These are phyloP conservation scores for Heliocidaris erythrogramma DNA, from an alignment of 35 echinoderm and acorn worm species.

Conservation along the genomic window DNA sequence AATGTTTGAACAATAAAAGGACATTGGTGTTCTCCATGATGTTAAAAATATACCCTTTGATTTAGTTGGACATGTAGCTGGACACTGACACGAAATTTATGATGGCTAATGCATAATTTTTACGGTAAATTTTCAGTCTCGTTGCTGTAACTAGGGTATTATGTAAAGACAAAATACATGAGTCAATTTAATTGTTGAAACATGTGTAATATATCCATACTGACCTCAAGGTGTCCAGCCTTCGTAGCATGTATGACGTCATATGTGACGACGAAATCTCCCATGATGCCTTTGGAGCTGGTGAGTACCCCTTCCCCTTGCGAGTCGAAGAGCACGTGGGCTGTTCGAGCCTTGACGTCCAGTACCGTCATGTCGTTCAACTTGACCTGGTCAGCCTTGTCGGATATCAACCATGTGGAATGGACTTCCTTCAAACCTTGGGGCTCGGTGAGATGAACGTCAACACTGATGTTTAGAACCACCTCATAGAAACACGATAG, in stretches of 20 bases:
- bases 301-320: neutral
- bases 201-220: neutral
- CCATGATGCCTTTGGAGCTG: constrained; percentile 51
- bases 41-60: no score
- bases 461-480: constrained; percentile 32
- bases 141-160: no score
- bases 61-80: no score
- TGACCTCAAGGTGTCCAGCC: constrained; percentile 80
- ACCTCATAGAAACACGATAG: constrained; percentile 20
- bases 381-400: neutral
- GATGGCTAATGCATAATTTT: no score
- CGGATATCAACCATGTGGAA: constrained; percentile 41
- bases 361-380: neutral
- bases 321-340: neutral
- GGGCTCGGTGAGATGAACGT: constrained; percentile 72
- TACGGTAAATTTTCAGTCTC: no score
- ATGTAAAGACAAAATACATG: no score
- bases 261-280: constrained; percentile 76
- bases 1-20: no score
- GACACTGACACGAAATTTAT: no score
- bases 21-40: no score
- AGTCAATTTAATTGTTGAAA: no score
- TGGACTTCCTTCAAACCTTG: constrained; percentile 60
- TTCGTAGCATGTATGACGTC: constrained; percentile 79
- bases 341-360: neutral